Conservation (phyloP, 2,113 vertebrate genomes). For the Petaurus breviceps region DNA sequence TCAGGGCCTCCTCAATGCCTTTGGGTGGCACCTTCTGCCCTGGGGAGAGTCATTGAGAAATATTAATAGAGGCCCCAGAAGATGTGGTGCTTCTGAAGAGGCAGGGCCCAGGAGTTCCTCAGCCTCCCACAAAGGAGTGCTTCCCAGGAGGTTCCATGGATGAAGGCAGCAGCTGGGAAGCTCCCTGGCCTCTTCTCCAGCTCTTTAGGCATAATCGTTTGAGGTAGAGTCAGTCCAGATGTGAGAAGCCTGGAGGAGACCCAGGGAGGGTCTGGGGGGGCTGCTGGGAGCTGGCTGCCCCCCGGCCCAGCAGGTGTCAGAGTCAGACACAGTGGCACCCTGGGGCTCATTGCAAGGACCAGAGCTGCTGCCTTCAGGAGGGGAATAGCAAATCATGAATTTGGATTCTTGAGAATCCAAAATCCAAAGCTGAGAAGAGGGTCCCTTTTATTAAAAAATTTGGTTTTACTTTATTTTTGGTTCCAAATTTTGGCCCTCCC, state of each 20-base stretch:
- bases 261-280: too few species aligned
- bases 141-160: neutral
- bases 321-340: too few species aligned
- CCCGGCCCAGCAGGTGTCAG: too few species aligned
- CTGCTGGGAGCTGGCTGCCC: too few species aligned
- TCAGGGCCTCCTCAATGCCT: neutral
- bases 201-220: too few species aligned
- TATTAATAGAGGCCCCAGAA: constrained; percentile 58
- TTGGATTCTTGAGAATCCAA: neutral
- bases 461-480: neutral
- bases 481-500: neutral
- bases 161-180: too few species aligned
- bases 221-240: too few species aligned
- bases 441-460: neutral
- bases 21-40: neutral
- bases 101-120: neutral
- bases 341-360: neutral
- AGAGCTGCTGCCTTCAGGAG: neutral
- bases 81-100: constrained; percentile 55
- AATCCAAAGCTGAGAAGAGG: neutral
- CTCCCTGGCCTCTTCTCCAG: too few species aligned
- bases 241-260: too few species aligned
- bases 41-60: constrained; percentile 53
- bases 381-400: neutral
- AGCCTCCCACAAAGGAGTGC: neutral